A percentile compares a stretch with the other conserved stretches of the same genome.
phyloP scores from a whole-genome alignment of 92 coral and sea anemone genomes.

The Diadumene lineata region DNA sequence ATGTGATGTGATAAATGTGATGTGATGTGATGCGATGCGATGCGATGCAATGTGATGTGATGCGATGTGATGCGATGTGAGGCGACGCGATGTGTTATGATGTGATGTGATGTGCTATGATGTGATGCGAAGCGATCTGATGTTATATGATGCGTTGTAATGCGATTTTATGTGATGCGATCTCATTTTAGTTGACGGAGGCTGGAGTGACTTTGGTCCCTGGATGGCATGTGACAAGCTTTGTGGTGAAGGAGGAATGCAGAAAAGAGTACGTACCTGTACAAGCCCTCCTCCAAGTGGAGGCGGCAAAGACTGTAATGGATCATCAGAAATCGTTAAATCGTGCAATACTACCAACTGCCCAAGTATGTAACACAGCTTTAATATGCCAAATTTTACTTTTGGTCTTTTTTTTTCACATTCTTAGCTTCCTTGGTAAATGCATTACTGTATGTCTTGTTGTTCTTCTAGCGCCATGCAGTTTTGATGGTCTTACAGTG shows the following conservation, averaged over 20 bases:
- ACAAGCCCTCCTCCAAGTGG: conserved; percentile 21
- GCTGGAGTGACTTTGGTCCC: conserved; percentile 3
- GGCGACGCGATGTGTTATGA: neutral
- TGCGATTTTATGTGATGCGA: neutral
- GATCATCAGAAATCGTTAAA: neutral
- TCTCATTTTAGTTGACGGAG: conserved; percentile 11
- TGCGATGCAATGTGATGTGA: neutral
- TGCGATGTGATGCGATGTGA: neutral
- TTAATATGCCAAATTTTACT: no score
- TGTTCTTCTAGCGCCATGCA: conserved; percentile 11
- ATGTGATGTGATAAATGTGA: neutral
- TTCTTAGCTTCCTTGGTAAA: neutral
- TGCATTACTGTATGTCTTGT: neutral
- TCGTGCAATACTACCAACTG: neutral
- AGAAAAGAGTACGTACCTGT: conserved; percentile 29
- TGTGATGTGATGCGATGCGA: neutral
- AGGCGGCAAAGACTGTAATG: conserved; percentile 22
- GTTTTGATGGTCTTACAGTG: conserved; percentile 7
- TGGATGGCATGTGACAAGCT: conserved; percentile 17
- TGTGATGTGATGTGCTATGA: neutral
- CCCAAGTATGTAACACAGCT: conserved; percentile 1
- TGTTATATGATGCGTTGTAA: neutral
- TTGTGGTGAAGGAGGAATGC: conserved; percentile 25
- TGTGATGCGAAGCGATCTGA: neutral
- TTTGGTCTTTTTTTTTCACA: neutral